Percentiles rank a stretch among this genome's conserved stretches.
phyloP scores from a whole-genome alignment of 2,888 invertebrate genomes.

The Tinea pellionella region DNA sequence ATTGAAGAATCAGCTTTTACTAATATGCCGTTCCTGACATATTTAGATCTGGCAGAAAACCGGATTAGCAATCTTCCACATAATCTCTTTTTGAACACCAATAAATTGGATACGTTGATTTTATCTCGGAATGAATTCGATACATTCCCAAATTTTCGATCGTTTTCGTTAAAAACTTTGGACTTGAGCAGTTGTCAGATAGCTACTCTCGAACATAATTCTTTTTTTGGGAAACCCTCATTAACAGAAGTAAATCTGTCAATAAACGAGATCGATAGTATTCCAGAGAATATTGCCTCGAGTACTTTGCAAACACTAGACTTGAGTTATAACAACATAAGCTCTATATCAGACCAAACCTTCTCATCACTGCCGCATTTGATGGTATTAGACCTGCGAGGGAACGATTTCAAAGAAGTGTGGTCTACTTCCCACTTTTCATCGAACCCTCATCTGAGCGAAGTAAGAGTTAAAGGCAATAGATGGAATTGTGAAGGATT shows the following conservation, averaged over 20 bases:
- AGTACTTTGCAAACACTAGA: constrained; percentile 71
- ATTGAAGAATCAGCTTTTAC: constrained; percentile 72
- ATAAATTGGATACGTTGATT: constrained; percentile 68
- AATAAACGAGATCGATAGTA: constrained; percentile 72
- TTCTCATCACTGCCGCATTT: constrained; percentile 73
- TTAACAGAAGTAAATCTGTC: constrained; percentile 72
- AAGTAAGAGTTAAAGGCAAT: constrained; percentile 75
- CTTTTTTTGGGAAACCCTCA: constrained; percentile 66
- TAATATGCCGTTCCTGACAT: constrained; percentile 62
- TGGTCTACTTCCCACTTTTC: constrained; percentile 72
- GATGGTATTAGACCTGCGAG: constrained; percentile 74
- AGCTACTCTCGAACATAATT: constrained; percentile 52
- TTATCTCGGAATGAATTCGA: constrained; percentile 75
- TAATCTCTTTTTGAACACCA: constrained; percentile 66
- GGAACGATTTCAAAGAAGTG: constrained; percentile 76
- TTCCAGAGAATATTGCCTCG: constrained; percentile 71
- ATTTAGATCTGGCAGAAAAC: constrained; percentile 77
- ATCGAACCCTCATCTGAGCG: constrained; percentile 68
- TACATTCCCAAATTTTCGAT: constrained; percentile 65
- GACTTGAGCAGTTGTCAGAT: constrained; percentile 76
- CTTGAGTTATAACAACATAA: constrained; percentile 70
- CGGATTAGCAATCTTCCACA: constrained; percentile 69
- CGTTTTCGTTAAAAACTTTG: constrained; percentile 66
- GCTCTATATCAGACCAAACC: constrained; percentile 68
- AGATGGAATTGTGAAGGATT: constrained; percentile 82